Evolutionary conservation across 2,113 vertebrate species (phyloP).

Genomic region (Cynopterus brachyotis): DNA sequence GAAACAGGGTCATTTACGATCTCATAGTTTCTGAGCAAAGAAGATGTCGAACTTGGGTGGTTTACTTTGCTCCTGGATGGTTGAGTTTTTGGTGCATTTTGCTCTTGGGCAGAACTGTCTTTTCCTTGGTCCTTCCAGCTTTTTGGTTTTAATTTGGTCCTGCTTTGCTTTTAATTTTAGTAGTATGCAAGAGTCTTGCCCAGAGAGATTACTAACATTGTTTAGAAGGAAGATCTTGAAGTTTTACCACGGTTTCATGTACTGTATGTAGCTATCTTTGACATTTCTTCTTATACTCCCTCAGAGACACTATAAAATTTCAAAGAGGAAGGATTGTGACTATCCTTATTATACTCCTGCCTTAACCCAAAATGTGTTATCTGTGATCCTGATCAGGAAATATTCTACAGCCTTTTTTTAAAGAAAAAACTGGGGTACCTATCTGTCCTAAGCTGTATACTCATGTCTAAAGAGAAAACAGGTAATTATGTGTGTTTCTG

Average conservation of each 20-base stretch:
- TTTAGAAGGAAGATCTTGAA: background rate
- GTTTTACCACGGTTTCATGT: background rate
- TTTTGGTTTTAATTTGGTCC: too few relatives aligned
- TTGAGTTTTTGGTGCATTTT: background rate
- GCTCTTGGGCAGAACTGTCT: background rate
- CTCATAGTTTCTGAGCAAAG: background rate
- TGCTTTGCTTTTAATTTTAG: background rate
- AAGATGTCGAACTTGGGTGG: background rate
- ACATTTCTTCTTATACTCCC: background rate
- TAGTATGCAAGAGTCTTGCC: background rate
- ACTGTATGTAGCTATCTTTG: background rate
- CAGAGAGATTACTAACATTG: background rate
- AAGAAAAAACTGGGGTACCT: background rate
- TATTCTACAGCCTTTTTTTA: background rate
- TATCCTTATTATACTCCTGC: background rate
- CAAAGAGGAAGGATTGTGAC: background rate
- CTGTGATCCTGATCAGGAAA: background rate
- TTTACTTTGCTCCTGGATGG: background rate
- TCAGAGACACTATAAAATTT: background rate
- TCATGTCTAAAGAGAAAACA: background rate
- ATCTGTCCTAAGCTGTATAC: background rate
- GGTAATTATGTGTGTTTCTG: background rate
- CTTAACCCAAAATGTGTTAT: background rate
- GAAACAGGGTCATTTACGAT: background rate
- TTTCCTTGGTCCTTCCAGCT: background rate